A percentile compares a stretch with the other conserved stretches of the same genome.
Conservation (phyloP, 1,140 invertebrate species). For the Varroa destructor region DNA sequence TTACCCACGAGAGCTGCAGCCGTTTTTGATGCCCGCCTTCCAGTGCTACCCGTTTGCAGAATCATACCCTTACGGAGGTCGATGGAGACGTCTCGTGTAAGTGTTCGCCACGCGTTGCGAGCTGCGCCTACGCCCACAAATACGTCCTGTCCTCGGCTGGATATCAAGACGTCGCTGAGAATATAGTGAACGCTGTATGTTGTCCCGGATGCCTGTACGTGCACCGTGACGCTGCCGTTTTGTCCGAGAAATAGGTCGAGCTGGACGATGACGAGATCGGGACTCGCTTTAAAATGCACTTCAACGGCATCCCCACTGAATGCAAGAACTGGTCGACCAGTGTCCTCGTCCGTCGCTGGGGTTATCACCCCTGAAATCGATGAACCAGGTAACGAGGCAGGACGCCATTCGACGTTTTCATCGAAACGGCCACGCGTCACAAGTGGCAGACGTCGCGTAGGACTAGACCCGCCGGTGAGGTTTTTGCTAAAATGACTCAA, state of each 20-base stretch:
- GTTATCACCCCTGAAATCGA: not conserved
- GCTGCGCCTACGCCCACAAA: slow-evolving; percentile 67
- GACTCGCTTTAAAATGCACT: slow-evolving; percentile 10
- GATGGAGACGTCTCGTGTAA: slow-evolving; percentile 74
- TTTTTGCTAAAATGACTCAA: slow-evolving; percentile 93
- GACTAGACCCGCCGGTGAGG: slow-evolving; percentile 54
- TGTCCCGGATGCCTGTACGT: slow-evolving; percentile 61
- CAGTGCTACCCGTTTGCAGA: slow-evolving; percentile 49
- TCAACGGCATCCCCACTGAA: slow-evolving; percentile 35
- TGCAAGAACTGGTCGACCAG: slow-evolving; percentile 19
- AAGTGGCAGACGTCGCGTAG: slow-evolving; percentile 41
- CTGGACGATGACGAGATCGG: slow-evolving; percentile 4
- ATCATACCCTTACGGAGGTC: slow-evolving; percentile 78
- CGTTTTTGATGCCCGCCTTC: slow-evolving; percentile 53
- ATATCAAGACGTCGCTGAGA: slow-evolving; percentile 55
- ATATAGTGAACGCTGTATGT: slow-evolving; percentile 69
- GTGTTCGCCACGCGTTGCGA: slow-evolving; percentile 55
- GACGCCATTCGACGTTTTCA: not conserved
- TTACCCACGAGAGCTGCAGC: slow-evolving; percentile 27
- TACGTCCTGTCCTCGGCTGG: slow-evolving; percentile 58
- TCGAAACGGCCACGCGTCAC: slow-evolving; percentile 29
- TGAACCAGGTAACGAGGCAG: slow-evolving; percentile 19
- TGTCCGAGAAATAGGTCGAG: slow-evolving; percentile 54
- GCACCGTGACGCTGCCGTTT: slow-evolving; percentile 65
- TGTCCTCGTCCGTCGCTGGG: not conserved